Percentiles rank a stretch among this genome's conserved stretches.
phyloP scores from a whole-genome alignment of 2,113 vertebrate species.

The Henicopernis longicauda region DNA sequence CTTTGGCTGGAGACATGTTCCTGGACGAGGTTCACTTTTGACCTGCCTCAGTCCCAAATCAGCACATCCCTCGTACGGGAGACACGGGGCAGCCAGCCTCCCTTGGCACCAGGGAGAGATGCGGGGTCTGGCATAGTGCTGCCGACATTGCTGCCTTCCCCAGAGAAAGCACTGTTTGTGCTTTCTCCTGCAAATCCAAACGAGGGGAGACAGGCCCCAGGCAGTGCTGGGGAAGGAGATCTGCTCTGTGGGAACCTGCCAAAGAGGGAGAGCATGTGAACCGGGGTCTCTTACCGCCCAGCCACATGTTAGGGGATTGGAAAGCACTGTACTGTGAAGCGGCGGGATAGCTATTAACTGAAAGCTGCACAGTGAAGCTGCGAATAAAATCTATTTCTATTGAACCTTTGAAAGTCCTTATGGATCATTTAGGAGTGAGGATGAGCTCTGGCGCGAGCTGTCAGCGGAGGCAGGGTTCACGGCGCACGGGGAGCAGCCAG shows the following conservation, averaged over 20 bases:
- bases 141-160: neutral
- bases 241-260: neutral
- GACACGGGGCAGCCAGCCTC: neutral
- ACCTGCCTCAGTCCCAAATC: neutral
- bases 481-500: neutral
- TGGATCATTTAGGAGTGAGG: neutral
- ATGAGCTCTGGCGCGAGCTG: neutral
- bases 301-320: neutral
- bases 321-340: neutral
- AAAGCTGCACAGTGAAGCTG: neutral
- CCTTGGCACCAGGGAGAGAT: accelerated
- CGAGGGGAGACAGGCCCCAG: neutral
- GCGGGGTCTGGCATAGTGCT: accelerated
- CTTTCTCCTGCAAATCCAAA: neutral
- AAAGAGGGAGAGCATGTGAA: neutral
- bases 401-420: neutral
- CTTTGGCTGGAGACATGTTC: neutral
- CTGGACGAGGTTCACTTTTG: neutral
- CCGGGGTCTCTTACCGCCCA: neutral
- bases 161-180: neutral
- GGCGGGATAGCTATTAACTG: neutral
- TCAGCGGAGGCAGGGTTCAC: neutral
- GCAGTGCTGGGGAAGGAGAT: neutral
- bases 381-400: neutral
- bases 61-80: neutral